Evolutionary conservation across 2,113 vertebrate genomes (phyloP).

Genomic region (Equus quagga): DNA sequence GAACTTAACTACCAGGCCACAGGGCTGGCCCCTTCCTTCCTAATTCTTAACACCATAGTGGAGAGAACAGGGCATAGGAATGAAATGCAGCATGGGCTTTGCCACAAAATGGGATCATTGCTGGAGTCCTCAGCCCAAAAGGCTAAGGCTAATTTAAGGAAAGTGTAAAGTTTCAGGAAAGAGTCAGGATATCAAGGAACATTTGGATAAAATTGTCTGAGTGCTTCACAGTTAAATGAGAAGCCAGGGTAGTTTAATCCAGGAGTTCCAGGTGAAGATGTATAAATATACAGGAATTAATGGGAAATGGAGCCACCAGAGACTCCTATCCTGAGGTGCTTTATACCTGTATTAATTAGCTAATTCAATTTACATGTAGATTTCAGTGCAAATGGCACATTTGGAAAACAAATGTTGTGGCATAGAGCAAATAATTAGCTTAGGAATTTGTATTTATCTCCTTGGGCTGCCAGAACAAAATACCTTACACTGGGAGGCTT

Average conservation of each 20-base stretch:
- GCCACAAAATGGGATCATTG: neutral
- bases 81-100: neutral
- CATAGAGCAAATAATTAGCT: slow-evolving; percentile 46
- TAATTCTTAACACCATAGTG: neutral
- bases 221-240: slow-evolving; percentile 43
- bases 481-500: neutral
- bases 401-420: slow-evolving; percentile 70
- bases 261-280: slow-evolving; percentile 48
- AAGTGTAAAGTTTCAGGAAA: neutral
- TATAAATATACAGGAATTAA: slow-evolving; percentile 61
- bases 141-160: neutral
- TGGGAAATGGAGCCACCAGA: slow-evolving; percentile 60
- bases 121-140: neutral
- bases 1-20: no score
- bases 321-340: slow-evolving; percentile 40
- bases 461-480: neutral
- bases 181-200: neutral
- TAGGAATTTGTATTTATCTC: slow-evolving; percentile 2
- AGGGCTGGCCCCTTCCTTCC: neutral
- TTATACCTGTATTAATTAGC: slow-evolving; percentile 71
- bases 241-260: slow-evolving; percentile 21
- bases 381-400: slow-evolving; percentile 60
- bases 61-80: neutral
- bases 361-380: slow-evolving; percentile 75
- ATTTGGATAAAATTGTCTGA: slow-evolving; percentile 10